phyloP scores from a whole-genome alignment of 2,888 invertebrate genomes.

The Hypomecis atomaria region DNA sequence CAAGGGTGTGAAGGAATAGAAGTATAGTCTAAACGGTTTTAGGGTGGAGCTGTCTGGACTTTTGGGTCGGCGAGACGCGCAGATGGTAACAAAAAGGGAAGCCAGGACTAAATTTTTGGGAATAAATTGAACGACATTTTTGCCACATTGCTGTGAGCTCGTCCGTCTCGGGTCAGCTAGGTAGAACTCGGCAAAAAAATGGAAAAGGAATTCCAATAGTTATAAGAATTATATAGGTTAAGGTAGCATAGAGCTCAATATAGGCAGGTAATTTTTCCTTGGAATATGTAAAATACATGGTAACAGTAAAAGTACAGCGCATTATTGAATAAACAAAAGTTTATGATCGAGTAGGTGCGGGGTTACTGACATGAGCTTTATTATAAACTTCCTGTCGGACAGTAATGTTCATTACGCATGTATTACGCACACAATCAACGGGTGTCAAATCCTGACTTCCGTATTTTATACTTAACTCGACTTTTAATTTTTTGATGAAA shows the following conservation, averaged over 20 bases:
- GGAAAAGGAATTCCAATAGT: constrained; percentile 36
- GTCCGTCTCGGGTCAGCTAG: constrained; percentile 48
- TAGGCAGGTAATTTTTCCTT: background rate
- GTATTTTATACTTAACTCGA: constrained; percentile 23
- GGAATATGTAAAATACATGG: background rate
- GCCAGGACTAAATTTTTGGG: constrained; percentile 78
- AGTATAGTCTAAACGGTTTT: constrained; percentile 78
- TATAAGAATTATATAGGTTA: background rate
- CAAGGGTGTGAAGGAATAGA: constrained; percentile 74
- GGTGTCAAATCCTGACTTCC: constrained; percentile 52
- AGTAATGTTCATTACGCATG: constrained; percentile 67
- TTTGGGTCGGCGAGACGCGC: constrained; percentile 73
- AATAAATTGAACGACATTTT: constrained; percentile 83
- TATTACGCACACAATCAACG: constrained; percentile 62
- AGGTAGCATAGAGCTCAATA: too few relatives aligned
- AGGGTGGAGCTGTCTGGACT: constrained; percentile 84
- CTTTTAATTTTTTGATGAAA: too few relatives aligned
- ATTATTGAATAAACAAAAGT: constrained; percentile 12
- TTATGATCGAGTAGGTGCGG: constrained; percentile 57
- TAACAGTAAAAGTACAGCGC: background rate
- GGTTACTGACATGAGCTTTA: constrained; percentile 78
- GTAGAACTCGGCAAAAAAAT: constrained; percentile 40
- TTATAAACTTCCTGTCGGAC: constrained; percentile 74
- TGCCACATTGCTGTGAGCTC: constrained; percentile 50
- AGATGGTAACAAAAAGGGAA: constrained; percentile 83